Evolutionary conservation across 2,888 invertebrate genomes (phyloP), one percentile per base, ranked within the genome.

Genomic region (Tupiocoris notatus): DNA sequence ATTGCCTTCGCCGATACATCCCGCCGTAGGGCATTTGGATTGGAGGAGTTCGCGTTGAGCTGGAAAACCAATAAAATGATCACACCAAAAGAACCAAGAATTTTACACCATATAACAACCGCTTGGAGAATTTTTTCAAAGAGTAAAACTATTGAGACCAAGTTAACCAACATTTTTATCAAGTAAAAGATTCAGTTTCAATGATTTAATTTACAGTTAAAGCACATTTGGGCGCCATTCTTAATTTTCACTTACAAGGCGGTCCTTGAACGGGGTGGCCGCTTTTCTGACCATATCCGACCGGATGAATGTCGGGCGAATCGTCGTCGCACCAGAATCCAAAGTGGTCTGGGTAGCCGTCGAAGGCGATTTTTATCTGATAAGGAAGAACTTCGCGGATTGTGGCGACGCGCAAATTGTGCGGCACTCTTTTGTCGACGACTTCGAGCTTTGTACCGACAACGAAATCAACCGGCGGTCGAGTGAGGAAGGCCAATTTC

Each of bases 321-420:
- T 96, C 95, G 83, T 96, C 96, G 82, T 96, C 95, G 77, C 95
- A 86, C 94, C 95, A 95, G 83, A 91, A 93, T 79, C 92, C 90
- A 83, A 95, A 91, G 80, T 89, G 88, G 81, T 89, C 89, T 0
- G 92, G 90, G 94, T 96, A 96, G 17, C 95, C 95, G 84, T 96
- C 96, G 84, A 94, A 94, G 82, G 92, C 89, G 70, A 97, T 88
- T 80, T 84, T 84, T 24, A 77, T 74, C 58, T 79, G 79, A 63
- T 79, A 79, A 7, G 79, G 79, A 56, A 79, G 78, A 16, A 78
- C 78, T 73, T 91, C 92, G 78, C 88, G 88, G 21, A 97, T 89
- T 0, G 92, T 91, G 0, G 95, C 95, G 57, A 94, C 95, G 63
- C 96, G 88, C 79, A 97, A 92, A 20, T 96, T 84, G 81, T 91